Evolutionary conservation across 2,113 vertebrate species (phyloP).

Genomic region (Trogon surrucura): DNA sequence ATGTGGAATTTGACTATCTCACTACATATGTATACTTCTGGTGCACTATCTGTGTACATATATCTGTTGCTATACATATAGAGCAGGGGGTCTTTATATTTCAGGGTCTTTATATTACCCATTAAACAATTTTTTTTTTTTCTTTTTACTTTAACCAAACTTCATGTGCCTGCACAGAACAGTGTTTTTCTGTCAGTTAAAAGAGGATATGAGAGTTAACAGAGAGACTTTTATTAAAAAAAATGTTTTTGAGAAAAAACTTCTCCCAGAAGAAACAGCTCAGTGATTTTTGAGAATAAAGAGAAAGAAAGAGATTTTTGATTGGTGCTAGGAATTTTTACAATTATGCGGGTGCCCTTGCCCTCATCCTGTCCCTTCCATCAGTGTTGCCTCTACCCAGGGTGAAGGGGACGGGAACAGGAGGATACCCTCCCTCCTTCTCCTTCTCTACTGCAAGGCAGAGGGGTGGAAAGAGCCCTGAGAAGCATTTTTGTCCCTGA

Average conservation of each 20-base stretch:
- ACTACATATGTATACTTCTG: not conserved
- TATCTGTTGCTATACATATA: not conserved
- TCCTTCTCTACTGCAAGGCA: not conserved
- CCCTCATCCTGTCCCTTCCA: accelerated
- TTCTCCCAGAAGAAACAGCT: not conserved
- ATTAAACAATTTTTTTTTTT: not conserved
- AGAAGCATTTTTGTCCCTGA: not conserved
- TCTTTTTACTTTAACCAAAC: not conserved
- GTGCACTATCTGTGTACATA: not conserved
- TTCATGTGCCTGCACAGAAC: not conserved
- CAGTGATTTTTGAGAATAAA: not conserved
- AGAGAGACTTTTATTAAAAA: not conserved
- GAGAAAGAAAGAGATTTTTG: not conserved
- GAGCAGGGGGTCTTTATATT: not conserved
- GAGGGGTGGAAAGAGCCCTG: accelerated
- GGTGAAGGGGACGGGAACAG: accelerated
- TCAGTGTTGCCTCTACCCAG: not conserved
- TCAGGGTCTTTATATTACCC: not conserved
- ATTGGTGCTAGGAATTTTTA: not conserved
- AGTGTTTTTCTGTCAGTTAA: not conserved
- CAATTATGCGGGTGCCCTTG: not conserved
- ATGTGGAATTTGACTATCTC: not conserved
- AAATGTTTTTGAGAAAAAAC: not conserved
- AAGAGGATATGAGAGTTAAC: not conserved
- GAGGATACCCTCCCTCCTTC: not conserved